phyloP scores from a whole-genome alignment of 2,888 invertebrate genomes.

The Xylocampa areola region DNA sequence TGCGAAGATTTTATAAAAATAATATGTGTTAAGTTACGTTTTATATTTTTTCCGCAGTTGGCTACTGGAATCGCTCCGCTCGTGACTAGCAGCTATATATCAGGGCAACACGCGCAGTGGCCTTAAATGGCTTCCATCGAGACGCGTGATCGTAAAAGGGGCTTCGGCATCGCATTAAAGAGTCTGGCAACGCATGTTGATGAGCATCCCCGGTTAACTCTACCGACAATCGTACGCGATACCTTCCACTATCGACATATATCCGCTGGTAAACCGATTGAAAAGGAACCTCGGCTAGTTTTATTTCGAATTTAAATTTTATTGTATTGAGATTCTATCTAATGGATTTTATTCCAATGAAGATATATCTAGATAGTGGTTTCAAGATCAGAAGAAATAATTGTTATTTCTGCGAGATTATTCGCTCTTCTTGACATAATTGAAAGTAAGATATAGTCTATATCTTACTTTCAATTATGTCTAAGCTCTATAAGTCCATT shows the following conservation, averaged over 20 bases:
- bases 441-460: background rate
- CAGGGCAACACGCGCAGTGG: conserved; percentile 67
- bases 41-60: conserved; percentile 46
- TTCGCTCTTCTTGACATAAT: too few species aligned
- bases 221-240: conserved; percentile 58
- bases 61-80: conserved; percentile 64
- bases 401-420: too few species aligned
- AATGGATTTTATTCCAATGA: conserved; percentile 44
- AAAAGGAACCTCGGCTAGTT: conserved; percentile 42
- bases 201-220: conserved; percentile 59
- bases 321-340: conserved; percentile 47
- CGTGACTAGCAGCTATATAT: conserved; percentile 62
- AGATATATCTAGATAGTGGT: conserved; percentile 36
- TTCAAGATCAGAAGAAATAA: conserved; percentile 7
- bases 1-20: conserved; percentile 35
- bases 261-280: conserved; percentile 52
- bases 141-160: conserved; percentile 69
- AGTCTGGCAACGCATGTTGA: conserved; percentile 64
- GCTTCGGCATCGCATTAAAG: conserved; percentile 66
- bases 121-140: conserved; percentile 71
- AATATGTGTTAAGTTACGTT: conserved; percentile 23
- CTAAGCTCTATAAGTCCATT: background rate
- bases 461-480: conserved; percentile 1
- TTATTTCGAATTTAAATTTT: conserved; percentile 51
- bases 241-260: conserved; percentile 58